Conservation (phyloP, 2,888 invertebrate genomes). For the Nipponacmea schrenckii region DNA sequence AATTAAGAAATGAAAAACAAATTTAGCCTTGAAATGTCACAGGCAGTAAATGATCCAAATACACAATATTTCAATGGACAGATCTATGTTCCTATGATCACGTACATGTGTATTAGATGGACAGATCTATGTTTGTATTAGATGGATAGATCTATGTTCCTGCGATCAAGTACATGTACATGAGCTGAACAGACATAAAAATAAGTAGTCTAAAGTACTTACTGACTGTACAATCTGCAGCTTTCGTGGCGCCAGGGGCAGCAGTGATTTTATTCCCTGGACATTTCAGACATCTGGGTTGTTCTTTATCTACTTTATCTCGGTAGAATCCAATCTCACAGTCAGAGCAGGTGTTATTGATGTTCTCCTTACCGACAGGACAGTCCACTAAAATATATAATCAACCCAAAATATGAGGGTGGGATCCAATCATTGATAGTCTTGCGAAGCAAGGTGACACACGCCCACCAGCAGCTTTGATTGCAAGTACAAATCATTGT, state of each 20-base stretch:
- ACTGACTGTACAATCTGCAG: constrained; percentile 37
- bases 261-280: constrained; percentile 34
- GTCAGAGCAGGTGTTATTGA: constrained; percentile 78
- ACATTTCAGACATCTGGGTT: constrained; percentile 41
- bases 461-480: too few relatives aligned
- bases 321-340: constrained; percentile 73
- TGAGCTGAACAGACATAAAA: too few relatives aligned
- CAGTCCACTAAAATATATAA: constrained; percentile 40
- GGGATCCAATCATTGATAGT: too few relatives aligned
- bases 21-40: background rate
- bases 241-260: constrained; percentile 23
- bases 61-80: too few relatives aligned
- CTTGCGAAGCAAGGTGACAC: too few relatives aligned
- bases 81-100: too few relatives aligned
- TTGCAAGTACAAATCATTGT: too few relatives aligned
- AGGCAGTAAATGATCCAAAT: too few relatives aligned
- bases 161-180: too few relatives aligned
- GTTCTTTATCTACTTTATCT: constrained; percentile 32
- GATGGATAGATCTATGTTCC: too few relatives aligned
- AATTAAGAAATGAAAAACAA: background rate
- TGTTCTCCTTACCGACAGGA: constrained; percentile 67
- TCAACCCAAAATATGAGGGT: background rate
- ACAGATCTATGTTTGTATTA: too few relatives aligned
- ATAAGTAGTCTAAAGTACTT: constrained; percentile 21
- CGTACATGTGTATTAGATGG: too few relatives aligned